Evolutionary conservation across 2,113 vertebrate genomes (phyloP).

Genomic region (Emydocephalus ijimae): DNA sequence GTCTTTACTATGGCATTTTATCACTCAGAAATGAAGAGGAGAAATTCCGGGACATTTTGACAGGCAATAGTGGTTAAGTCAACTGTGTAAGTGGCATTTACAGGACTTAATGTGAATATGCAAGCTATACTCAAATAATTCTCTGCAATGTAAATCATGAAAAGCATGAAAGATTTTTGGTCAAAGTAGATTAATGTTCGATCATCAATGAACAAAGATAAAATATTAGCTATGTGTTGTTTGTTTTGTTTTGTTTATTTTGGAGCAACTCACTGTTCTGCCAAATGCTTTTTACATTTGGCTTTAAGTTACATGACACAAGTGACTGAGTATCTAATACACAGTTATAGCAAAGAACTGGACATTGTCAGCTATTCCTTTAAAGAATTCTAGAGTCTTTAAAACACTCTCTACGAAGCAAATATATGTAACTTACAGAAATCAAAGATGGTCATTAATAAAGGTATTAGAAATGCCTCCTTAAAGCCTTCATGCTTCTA

Average conservation of each 20-base stretch:
- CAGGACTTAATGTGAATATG: not conserved
- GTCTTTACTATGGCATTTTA: not conserved
- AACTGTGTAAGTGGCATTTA: not conserved
- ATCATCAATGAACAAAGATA: not conserved
- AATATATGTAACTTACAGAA: not conserved
- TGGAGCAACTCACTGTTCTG: conserved; percentile 27
- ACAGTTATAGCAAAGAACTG: conserved; percentile 35
- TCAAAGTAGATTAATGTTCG: conserved; percentile 38
- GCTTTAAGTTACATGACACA: conserved; percentile 37
- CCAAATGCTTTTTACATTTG: conserved; percentile 28
- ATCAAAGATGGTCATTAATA: not conserved
- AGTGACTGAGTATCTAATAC: conserved; percentile 19
- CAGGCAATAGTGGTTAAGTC: conserved; percentile 5
- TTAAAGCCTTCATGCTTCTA: conserved; percentile 34
- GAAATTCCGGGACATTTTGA: not conserved
- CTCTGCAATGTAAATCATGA: conserved; percentile 44
- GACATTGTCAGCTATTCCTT: conserved; percentile 22
- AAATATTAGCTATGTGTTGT: conserved; percentile 19
- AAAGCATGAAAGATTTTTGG: conserved; percentile 31
- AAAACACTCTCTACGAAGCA: not conserved
- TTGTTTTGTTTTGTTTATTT: conserved; percentile 41
- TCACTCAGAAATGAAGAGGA: conserved; percentile 5
- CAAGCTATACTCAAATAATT: conserved; percentile 14
- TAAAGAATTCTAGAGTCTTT: conserved; percentile 35
- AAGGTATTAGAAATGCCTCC: conserved; percentile 33